A percentile compares a stretch with the other conserved stretches of the same genome.
phyloP scores from a whole-genome alignment of 1,140 invertebrate species.

The Pristionchus pacificus region DNA sequence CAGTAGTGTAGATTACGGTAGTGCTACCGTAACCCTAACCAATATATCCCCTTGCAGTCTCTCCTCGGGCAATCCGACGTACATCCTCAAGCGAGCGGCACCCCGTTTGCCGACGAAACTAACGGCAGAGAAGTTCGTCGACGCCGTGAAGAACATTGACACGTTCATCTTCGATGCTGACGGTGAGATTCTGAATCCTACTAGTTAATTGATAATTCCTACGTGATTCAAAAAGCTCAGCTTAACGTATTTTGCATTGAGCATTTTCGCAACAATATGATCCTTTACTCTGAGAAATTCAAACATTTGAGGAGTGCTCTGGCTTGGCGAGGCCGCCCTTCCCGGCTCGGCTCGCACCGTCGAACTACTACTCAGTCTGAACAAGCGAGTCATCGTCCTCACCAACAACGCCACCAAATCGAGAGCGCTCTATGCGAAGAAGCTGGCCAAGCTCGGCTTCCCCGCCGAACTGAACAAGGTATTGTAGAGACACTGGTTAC shows the following conservation, averaged over 20 bases:
- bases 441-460: constrained; percentile 49
- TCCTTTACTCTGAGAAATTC: background rate
- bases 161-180: constrained; percentile 57
- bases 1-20: too few species aligned
- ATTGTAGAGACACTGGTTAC: background rate
- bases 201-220: too few species aligned
- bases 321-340: constrained; percentile 49
- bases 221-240: too few species aligned
- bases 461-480: constrained; percentile 25
- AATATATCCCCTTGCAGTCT: too few species aligned
- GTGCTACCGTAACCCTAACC: too few species aligned
- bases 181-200: constrained; percentile 40
- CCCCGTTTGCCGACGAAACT: too few species aligned
- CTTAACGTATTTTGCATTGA: too few species aligned
- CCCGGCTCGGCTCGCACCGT: constrained; percentile 46
- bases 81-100: too few species aligned
- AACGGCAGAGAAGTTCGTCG: constrained; percentile 30
- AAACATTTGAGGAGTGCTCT: constrained; percentile 43
- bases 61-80: too few species aligned
- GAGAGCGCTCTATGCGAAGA: constrained; percentile 53
- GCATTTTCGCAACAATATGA: too few species aligned
- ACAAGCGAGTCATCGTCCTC: constrained; percentile 49
- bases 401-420: constrained; percentile 56
- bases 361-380: constrained; percentile 36
- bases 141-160: constrained; percentile 43